A percentile compares a stretch with the other conserved stretches of the same genome.
These are phyloP conservation scores for Calyptommatus sinebrachiatus DNA, from an alignment of 2,113 vertebrate genomes.

Conservation along the genomic window DNA sequence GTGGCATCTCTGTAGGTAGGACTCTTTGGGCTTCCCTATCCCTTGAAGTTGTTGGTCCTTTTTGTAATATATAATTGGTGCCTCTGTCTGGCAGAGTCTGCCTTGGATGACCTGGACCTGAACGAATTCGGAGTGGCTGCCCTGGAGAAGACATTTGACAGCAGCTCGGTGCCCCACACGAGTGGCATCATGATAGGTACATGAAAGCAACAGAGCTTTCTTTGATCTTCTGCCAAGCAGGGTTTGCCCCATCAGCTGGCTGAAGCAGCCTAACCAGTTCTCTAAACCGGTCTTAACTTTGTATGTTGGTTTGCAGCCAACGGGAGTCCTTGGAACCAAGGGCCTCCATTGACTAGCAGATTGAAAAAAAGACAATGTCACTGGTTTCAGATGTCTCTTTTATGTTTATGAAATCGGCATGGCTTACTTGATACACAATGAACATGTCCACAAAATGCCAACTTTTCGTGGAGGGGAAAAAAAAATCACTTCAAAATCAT, in stretches of 20 bases:
- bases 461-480: constrained; percentile 22
- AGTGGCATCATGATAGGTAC: constrained; percentile 89
- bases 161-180: constrained; percentile 79
- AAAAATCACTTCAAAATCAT: constrained; percentile 45
- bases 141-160: constrained; percentile 92
- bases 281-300: constrained; percentile 34
- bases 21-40: constrained; percentile 69
- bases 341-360: constrained; percentile 38
- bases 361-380: constrained; percentile 42
- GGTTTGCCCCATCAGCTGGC: constrained; percentile 67
- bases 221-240: constrained; percentile 73
- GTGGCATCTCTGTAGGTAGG: constrained; percentile 68
- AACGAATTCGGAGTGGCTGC: constrained; percentile 94
- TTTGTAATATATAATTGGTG: constrained; percentile 66
- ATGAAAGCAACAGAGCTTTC: constrained; percentile 73
- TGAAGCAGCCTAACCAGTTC: constrained; percentile 62
- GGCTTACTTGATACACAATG: constrained; percentile 26
- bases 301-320: constrained; percentile 24
- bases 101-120: constrained; percentile 92
- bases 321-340: constrained; percentile 47
- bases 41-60: constrained; percentile 73
- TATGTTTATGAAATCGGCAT: constrained; percentile 50
- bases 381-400: constrained; percentile 51
- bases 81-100: constrained; percentile 84
- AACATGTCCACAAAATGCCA: constrained; percentile 31